These are phyloP conservation scores for Dryobotodes eremita DNA, from an alignment of 2,888 invertebrate species.

Conservation along the genomic window DNA sequence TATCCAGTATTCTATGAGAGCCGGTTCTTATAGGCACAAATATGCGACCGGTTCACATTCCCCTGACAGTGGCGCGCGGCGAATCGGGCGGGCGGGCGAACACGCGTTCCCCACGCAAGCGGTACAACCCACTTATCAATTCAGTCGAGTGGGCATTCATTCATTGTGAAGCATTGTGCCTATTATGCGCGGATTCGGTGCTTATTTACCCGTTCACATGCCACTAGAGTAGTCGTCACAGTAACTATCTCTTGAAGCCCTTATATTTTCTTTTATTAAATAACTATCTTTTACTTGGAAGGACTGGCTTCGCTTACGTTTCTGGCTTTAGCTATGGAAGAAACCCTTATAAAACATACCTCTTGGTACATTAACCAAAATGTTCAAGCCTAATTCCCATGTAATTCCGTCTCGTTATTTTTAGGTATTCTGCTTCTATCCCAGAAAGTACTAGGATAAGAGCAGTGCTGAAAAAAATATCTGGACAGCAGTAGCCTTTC, in stretches of 20 bases:
- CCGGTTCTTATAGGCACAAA: conserved; percentile 59
- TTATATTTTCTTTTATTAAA: conserved; percentile 36
- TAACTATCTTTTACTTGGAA: conserved; percentile 15
- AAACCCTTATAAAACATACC: conserved; percentile 44
- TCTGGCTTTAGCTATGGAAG: conserved; percentile 1
- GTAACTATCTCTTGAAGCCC: conserved; percentile 58
- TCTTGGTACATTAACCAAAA: conserved; percentile 43
- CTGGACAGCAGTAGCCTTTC: background rate
- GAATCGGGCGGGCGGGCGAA: conserved; percentile 79
- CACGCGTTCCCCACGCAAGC: conserved; percentile 76
- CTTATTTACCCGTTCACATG: conserved; percentile 84
- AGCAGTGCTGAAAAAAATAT: background rate
- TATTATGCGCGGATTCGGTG: conserved; percentile 86
- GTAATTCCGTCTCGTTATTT: background rate
- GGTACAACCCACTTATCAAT: conserved; percentile 90
- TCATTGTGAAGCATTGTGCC: conserved; percentile 88
- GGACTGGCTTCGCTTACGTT: background rate
- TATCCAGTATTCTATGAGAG: conserved; percentile 46
- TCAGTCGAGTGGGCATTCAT: conserved; percentile 90
- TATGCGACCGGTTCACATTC: conserved; percentile 35
- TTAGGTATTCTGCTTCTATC: conserved; percentile 7
- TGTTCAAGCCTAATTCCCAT: background rate
- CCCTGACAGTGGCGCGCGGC: conserved; percentile 49
- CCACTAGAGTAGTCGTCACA: conserved; percentile 68
- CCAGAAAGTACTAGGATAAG: background rate